Evolutionary conservation across 2,888 invertebrate species (phyloP), one percentile per base, ranked within the genome.

Genomic region (Bibio marci): DNA sequence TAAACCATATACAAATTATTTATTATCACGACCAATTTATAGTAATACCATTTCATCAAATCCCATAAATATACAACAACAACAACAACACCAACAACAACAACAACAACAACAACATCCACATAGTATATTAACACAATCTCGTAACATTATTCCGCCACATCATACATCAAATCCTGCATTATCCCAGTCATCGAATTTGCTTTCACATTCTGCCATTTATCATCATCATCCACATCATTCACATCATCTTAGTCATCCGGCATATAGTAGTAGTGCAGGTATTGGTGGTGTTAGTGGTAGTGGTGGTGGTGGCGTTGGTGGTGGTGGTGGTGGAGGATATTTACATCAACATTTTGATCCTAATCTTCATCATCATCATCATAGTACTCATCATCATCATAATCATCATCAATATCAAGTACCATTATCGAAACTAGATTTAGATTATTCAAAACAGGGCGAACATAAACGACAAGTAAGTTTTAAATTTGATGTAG

Each of bases 401-500:
- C 48, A 47, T 43, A 48, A 50, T 41, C 50, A 46, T 44, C 49
- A 47, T 48, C 48, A 45, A 43, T 49, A 48, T 47, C 48, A 44
- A 46, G 45, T 48, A 46, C 58, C 58, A 57, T 18, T 36, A 11
- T 58, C 62, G 51, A 60, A 62, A 61, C 52, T 62, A 61, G 62
- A 62, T 56, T 62, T 62, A 62, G 62, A 62, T 56, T 62, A 61
- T 51, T 57, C 56, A 52, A 62, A 62, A 58, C 60, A 59, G 42
- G 43, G 44, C 38, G 62, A 62, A 55, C 55, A 55, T 53, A 62
- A 62, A 54, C 59, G 62, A 59, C 62, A 62, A 62, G 62, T 62
- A 62, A 62, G 62, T 62, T 62, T 62, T 56, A 62, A 62, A 59
- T 62, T 62, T 61, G 62, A 62, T 52, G 62, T 62, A 59, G 62